phyloP scores from a whole-genome alignment of 1,140 invertebrate genomes.

The Apocrypta bakeri region DNA sequence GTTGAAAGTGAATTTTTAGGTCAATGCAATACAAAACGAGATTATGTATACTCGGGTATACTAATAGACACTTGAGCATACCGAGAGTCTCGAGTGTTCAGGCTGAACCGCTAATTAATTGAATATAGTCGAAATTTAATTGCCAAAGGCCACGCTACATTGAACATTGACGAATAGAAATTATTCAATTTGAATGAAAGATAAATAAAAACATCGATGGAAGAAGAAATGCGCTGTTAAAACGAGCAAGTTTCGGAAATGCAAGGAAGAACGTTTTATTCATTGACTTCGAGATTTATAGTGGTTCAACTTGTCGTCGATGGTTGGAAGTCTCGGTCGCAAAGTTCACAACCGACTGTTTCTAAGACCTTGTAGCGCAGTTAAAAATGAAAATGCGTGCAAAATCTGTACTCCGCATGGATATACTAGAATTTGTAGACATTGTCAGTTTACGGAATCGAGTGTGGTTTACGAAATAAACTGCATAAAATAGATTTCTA shows the following conservation, averaged over 20 bases:
- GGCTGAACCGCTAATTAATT: too few relatives aligned
- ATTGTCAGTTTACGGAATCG: background rate
- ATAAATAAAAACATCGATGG: too few relatives aligned
- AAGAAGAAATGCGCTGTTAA: background rate
- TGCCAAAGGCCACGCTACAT: too few relatives aligned
- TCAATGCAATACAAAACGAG: slow-evolving; percentile 9
- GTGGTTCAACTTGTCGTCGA: background rate
- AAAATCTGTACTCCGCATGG: background rate
- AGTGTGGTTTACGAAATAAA: too few relatives aligned
- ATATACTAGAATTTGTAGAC: background rate
- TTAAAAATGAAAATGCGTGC: too few relatives aligned
- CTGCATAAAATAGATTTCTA: too few relatives aligned
- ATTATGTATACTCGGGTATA: background rate
- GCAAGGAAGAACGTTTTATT: background rate
- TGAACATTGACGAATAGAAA: too few relatives aligned
- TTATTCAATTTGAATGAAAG: too few relatives aligned
- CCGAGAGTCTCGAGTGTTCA: too few relatives aligned
- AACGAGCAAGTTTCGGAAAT: background rate
- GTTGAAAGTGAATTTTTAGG: slow-evolving; percentile 20
- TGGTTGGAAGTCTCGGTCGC: background rate
- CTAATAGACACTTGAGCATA: too few relatives aligned
- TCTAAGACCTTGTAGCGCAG: background rate
- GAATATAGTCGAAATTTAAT: too few relatives aligned
- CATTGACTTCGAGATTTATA: background rate
- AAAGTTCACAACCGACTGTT: background rate